Evolutionary conservation across 2,113 vertebrate genomes (phyloP).

Genomic region (Ammodytes dubius): DNA sequence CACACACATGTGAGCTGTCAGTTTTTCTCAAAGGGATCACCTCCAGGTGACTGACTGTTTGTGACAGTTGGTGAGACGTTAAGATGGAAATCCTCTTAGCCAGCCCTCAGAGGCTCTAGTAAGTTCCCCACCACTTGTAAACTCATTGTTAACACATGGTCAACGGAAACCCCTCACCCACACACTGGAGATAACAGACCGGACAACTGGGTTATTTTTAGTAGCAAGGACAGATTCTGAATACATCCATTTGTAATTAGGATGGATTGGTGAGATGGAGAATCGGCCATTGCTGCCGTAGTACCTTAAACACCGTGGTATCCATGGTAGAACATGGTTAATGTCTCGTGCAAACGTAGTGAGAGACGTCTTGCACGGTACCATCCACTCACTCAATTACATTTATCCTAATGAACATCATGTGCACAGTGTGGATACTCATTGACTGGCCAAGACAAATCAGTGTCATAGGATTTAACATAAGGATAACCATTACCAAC

Average conservation of each 20-base stretch:
- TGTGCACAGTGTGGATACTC: slow-evolving; percentile 60
- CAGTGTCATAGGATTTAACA: slow-evolving; percentile 61
- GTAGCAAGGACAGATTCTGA: background rate
- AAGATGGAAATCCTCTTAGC: slow-evolving; percentile 81
- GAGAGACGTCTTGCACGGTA: background rate
- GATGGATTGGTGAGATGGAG: background rate
- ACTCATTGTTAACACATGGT: slow-evolving; percentile 29
- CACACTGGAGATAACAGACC: background rate
- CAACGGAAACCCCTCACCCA: slow-evolving; percentile 11
- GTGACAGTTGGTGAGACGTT: slow-evolving; percentile 73
- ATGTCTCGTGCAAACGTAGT: slow-evolving; percentile 39
- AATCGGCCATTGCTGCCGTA: no score
- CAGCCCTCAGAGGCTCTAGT: slow-evolving; percentile 9
- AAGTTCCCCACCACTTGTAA: slow-evolving; percentile 15
- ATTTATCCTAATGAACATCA: slow-evolving; percentile 57
- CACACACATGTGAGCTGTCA: background rate
- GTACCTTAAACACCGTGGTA: background rate
- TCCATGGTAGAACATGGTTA: slow-evolving; percentile 10
- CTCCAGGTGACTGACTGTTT: slow-evolving; percentile 75
- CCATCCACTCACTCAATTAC: slow-evolving; percentile 39
- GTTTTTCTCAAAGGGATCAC: slow-evolving; percentile 56
- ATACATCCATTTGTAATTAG: background rate
- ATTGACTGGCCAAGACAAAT: slow-evolving; percentile 63
- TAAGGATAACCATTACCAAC: slow-evolving; percentile 8
- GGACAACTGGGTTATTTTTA: background rate